A percentile compares a stretch with the other conserved stretches of the same genome.
These are phyloP conservation scores for Spodoptera picta DNA, from an alignment of 2,888 invertebrate species.

Conservation along the genomic window DNA sequence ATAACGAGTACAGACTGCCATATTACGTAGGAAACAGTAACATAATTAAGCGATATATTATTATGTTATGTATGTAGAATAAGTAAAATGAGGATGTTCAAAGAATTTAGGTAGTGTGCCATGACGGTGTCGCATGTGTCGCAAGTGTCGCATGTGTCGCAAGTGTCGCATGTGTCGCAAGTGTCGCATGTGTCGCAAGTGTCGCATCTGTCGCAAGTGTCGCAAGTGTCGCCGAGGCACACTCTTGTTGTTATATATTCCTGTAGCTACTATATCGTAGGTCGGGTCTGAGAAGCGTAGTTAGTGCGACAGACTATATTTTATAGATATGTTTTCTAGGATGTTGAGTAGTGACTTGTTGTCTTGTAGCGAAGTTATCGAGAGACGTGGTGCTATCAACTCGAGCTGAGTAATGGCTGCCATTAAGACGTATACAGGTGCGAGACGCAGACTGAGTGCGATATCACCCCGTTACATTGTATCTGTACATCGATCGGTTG, in stretches of 20 bases:
- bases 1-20: slow-evolving; percentile 73
- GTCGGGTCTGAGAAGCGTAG: slow-evolving; percentile 33
- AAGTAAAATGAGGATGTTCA: slow-evolving; percentile 26
- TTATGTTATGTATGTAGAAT: slow-evolving; percentile 14
- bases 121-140: neutral
- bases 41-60: no score
- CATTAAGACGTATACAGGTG: no score
- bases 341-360: slow-evolving; percentile 49
- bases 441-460: no score
- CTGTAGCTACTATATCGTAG: slow-evolving; percentile 22
- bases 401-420: slow-evolving; percentile 5
- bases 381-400: slow-evolving; percentile 59
- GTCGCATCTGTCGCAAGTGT: neutral
- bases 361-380: slow-evolving; percentile 54
- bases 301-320: slow-evolving; percentile 41
- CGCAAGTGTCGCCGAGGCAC: neutral
- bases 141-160: neutral
- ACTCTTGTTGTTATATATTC: slow-evolving; percentile 31
- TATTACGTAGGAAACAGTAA: slow-evolving; percentile 63
- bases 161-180: neutral
- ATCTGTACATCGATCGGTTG: neutral
- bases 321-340: slow-evolving; percentile 39
- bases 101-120: slow-evolving; percentile 7
- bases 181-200: no score
- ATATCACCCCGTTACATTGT: no score